Conservation (phyloP, 1,140 invertebrate genomes). For the Drosophila nebulosa region DNA sequence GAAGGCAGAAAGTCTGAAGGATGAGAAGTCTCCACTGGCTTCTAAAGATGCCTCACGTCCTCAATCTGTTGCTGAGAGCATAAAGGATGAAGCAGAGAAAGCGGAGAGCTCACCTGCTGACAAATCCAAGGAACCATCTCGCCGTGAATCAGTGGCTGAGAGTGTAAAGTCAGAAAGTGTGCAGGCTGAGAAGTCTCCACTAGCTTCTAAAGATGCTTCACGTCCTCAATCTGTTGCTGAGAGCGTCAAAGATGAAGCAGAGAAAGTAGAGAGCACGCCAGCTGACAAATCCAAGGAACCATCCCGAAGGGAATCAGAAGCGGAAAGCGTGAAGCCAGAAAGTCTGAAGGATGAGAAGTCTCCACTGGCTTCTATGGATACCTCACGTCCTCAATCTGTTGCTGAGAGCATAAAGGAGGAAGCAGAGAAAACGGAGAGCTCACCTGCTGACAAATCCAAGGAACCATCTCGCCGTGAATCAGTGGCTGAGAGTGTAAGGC, state of each 20-base stretch:
- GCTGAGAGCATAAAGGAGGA: constrained; percentile 4
- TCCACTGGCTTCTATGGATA: not conserved
- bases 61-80: constrained; percentile 5
- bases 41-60: constrained; percentile 15
- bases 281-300: constrained; percentile 15
- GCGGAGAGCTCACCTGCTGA: not conserved
- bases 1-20: constrained; percentile 3
- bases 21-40: constrained; percentile 13
- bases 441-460: constrained; percentile 7
- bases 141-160: constrained; percentile 21
- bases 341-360: not conserved
- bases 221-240: constrained; percentile 25
- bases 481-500: constrained; percentile 7
- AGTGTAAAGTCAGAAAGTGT: constrained; percentile 21
- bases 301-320: constrained; percentile 34
- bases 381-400: constrained; percentile 22
- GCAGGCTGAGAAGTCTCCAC: constrained; percentile 5
- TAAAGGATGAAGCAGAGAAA: constrained; percentile 10
- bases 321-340: constrained; percentile 17
- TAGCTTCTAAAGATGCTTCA: constrained; percentile 6
- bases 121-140: constrained; percentile 28
- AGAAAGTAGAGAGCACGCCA: constrained; percentile 3
- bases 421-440: not conserved
- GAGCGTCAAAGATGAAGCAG: constrained; percentile 10
- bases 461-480: constrained; percentile 23